Evolutionary conservation across 2,113 vertebrate genomes (phyloP), one percentile per base, ranked within the genome.

Genomic region (Platichthys flesus): DNA sequence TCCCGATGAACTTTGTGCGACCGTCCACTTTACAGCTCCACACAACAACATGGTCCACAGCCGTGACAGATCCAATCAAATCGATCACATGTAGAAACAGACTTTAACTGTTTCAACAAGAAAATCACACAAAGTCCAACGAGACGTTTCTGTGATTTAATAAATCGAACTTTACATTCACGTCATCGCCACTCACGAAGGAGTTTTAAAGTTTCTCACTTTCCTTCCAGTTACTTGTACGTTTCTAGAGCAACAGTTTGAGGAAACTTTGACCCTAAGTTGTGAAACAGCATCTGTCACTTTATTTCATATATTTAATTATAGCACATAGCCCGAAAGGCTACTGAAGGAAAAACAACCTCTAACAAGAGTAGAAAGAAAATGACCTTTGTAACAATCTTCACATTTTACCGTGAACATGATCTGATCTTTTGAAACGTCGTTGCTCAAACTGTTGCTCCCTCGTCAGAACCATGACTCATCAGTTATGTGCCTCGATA

Each of bases 401-500:
- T 31, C 6, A 31, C 6, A 1, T 31, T 31, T 31, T 7, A 31
- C 28, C 6, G 28, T 31, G 40, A 42, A 42, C 9, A 13, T 12
- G 40, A 42, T 13, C 10, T 13, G 40, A 10, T 13, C 14, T 31
- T 31, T 31, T 31, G 31, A 31, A 31, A 31, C 31, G n/a, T 40
- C 4, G 16, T 15, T 40, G 37, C 47, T 10, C 37, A 66, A 79
- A 35, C 14, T 18, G 45, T 66, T 12, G 67, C 67, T 62, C n/a
- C 9, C 3, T 37, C 35, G 9, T 37, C 35, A 9, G 35, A 37
- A 37, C 35, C 35, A 9, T 9, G 35, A 42, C 13, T 3, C 9
- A 10, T 42, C 0, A 54, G 21, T 57, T 75, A 85, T 85, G 83
- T 84, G 83, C 83, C 83, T 75, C 59, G 2, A 23, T 72, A 82